Base-by-base conservation (phyloP, 2,888 invertebrate genomes). In the Harpalus rubripes region DNA sequence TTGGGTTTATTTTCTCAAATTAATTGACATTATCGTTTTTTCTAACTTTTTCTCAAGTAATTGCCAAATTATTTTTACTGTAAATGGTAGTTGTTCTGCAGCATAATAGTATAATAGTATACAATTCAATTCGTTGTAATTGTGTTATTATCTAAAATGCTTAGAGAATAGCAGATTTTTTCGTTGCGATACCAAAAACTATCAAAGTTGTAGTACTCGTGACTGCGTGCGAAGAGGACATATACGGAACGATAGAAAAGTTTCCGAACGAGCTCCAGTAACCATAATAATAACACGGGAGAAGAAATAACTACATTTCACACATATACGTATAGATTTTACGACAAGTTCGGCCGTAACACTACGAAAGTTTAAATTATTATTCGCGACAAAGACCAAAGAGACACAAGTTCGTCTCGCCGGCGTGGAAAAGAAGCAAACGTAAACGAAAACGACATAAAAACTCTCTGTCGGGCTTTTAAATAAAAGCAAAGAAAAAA, bases 401-500 rank as follows among this genome's bases (percentile, higher is more conserved):
- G 58, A 58, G 78, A 56, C 58, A 58, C 59, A 32, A 78, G 59
- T 32, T 78, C 58, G 59, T 78, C 58, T 52, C 59, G 16, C 10
- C 16, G 58, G 12, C 26, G n/a, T 56, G 58, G 59, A 58, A 56
- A 59, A 56, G 78, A 78, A 26, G 32, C 59, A 56, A 78, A 58
- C 78, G 39, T 78, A 78, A 78, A 78, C 78, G 78, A 59, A 58
- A 78, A 78, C 78, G 59, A 59, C 78, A 78, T 78, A 78, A 78
- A 78, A 78, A 78, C 58, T 78, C 78, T 78, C 58, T 78, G 39
- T 7, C 26, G 58, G 59, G 78, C 59, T 78, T 78, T 78, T 78
- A 78, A 78, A 78, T 78, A 78, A 78, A 59, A 78, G 78, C 78
- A 78, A 56, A 78, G 78, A 78, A 78, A 78, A 68, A 78, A 78